These are phyloP conservation scores for Sebastes steindachneri DNA, from an alignment of 2,797 vertebrate species.

Conservation along the genomic window DNA sequence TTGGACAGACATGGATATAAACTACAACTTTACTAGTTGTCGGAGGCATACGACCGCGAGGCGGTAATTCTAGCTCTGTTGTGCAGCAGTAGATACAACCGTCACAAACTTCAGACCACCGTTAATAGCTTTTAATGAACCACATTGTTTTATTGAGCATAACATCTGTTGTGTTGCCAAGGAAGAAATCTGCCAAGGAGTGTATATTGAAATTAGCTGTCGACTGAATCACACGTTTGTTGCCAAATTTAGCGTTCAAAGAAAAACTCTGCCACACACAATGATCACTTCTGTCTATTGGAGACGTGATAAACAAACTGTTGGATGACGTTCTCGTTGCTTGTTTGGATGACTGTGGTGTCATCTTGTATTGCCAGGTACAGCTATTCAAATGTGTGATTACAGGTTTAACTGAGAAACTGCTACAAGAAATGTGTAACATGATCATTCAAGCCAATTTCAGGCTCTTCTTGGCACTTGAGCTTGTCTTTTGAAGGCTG, in stretches of 20 bases:
- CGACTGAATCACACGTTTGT: constrained; percentile 37
- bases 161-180: constrained; percentile 47
- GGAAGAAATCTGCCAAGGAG: constrained; percentile 42
- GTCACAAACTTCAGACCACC: constrained; percentile 28
- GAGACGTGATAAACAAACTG: constrained; percentile 46
- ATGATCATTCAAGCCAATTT: constrained; percentile 13
- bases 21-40: too few relatives aligned
- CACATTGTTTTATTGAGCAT: constrained; percentile 55
- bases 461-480: not conserved
- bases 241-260: constrained; percentile 52
- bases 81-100: not conserved
- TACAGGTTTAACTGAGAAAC: constrained; percentile 28
- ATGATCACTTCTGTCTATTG: constrained; percentile 26
- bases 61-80: not conserved
- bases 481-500: not conserved
- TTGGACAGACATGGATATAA: too few relatives aligned
- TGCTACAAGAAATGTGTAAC: not conserved
- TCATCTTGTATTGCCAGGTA: constrained; percentile 6
- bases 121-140: constrained; percentile 62
- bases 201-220: constrained; percentile 40
- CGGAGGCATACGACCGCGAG: too few relatives aligned
- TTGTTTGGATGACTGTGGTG: constrained; percentile 9
- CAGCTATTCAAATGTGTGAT: constrained; percentile 34
- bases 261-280: constrained; percentile 21
- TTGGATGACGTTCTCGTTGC: constrained; percentile 22